phyloP scores from a whole-genome alignment of 1,140 invertebrate species.

The Trichonephila clavata region DNA sequence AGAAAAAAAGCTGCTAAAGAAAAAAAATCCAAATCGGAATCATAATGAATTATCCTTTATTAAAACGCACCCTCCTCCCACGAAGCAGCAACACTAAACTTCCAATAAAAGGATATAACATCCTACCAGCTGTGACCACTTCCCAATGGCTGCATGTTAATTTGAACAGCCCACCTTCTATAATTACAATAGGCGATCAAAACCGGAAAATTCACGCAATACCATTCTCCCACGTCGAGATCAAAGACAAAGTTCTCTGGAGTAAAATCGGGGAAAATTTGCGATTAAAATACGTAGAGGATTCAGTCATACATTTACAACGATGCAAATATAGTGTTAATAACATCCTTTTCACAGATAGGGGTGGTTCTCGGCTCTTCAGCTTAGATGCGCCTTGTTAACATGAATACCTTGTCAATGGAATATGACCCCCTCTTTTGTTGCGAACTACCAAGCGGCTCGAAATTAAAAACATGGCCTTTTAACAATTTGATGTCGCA shows the following conservation, averaged over 20 bases:
- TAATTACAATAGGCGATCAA: conserved; percentile 19
- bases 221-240: background rate
- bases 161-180: background rate
- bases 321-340: conserved; percentile 54
- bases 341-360: conserved; percentile 10
- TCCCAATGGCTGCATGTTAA: background rate
- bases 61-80: too few species aligned
- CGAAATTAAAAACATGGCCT: conserved; percentile 45
- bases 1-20: too few species aligned
- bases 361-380: background rate
- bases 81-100: background rate
- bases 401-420: conserved; percentile 50
- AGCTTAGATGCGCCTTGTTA: conserved; percentile 37
- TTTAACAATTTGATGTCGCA: background rate
- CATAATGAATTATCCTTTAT: too few species aligned
- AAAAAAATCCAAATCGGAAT: too few species aligned
- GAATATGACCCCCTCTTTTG: conserved; percentile 61
- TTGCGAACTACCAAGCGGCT: background rate
- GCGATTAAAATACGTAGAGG: conserved; percentile 43
- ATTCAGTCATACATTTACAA: conserved; percentile 49
- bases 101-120: background rate
- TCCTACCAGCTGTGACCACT: background rate
- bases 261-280: conserved; percentile 54
- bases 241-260: background rate
- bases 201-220: conserved; percentile 30